phyloP scores from a whole-genome alignment of 2,113 vertebrate species.

The Ochotona princeps region DNA sequence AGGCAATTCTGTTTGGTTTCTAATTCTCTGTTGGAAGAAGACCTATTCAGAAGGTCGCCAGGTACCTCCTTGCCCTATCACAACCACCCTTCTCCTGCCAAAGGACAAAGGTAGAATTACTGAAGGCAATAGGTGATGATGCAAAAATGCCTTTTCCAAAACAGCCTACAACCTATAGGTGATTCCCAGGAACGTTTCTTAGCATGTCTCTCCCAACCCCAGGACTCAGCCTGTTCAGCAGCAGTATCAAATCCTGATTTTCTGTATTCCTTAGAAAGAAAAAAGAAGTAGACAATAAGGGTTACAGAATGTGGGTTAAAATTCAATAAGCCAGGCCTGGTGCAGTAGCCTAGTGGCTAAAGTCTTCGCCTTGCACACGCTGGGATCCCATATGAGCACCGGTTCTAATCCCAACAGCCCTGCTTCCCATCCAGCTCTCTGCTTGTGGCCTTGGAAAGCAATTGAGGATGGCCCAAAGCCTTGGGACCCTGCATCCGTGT shows the following conservation, averaged over 20 bases:
- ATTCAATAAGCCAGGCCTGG: neutral
- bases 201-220: neutral
- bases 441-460: too few relatives aligned
- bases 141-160: conserved; percentile 2
- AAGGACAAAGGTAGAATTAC: conserved; percentile 37
- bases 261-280: conserved; percentile 44
- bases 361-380: too few relatives aligned
- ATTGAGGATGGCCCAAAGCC: too few relatives aligned
- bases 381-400: too few relatives aligned
- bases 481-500: too few relatives aligned
- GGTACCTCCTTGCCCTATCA: neutral
- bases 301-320: neutral
- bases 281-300: conserved; percentile 20
- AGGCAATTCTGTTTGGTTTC: neutral
- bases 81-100: neutral
- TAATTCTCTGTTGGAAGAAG: neutral
- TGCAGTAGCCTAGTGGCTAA: too few relatives aligned
- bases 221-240: neutral
- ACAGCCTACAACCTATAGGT: neutral
- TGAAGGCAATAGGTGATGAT: neutral
- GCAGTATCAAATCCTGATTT: conserved; percentile 33
- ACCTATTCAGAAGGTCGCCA: neutral
- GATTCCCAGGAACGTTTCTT: neutral
- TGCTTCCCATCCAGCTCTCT: too few relatives aligned
- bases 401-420: too few relatives aligned